Percentiles rank a stretch among this genome's conserved stretches.
Conservation (phyloP, 2,113 vertebrate genomes). For the Zingel zingel region DNA sequence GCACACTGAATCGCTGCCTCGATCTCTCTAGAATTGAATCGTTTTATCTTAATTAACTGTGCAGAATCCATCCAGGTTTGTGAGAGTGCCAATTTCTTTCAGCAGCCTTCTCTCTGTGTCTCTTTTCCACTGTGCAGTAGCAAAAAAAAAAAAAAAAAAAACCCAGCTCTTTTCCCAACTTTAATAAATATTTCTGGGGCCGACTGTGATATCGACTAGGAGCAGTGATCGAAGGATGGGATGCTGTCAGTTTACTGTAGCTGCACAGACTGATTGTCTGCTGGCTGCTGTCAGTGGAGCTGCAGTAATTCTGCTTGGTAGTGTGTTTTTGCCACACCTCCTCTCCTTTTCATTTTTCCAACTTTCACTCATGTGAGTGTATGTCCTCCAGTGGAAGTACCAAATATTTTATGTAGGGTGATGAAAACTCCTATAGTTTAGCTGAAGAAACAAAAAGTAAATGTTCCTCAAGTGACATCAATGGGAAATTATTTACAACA, state of each 20-base stretch:
- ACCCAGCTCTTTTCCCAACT: constrained; percentile 22
- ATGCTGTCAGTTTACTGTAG: constrained; percentile 57
- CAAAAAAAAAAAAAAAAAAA: neutral
- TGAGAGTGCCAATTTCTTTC: constrained; percentile 71
- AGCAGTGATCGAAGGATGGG: constrained; percentile 72
- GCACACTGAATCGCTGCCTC: constrained; percentile 73
- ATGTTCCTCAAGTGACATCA: constrained; percentile 7
- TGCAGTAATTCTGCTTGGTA: constrained; percentile 30
- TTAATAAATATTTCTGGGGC: constrained; percentile 76
- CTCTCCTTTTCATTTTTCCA: constrained; percentile 24
- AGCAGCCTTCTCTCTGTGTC: constrained; percentile 22
- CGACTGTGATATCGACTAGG: constrained; percentile 58
- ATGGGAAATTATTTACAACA: constrained; percentile 6
- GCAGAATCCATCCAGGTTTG: constrained; percentile 80
- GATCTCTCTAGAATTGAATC: constrained; percentile 81
- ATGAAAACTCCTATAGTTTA: neutral
- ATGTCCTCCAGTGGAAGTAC: neutral
- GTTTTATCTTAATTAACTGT: constrained; percentile 87
- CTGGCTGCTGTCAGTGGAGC: constrained; percentile 48
- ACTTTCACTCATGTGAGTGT: neutral
- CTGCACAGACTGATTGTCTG: constrained; percentile 65
- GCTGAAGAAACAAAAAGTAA: constrained; percentile 6
- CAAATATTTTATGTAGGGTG: neutral
- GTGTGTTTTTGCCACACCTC: constrained; percentile 23
- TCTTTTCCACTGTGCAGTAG: constrained; percentile 34